Evolutionary conservation across 2,113 vertebrate species (phyloP).

Genomic region (Brachypteracias leptosomus): DNA sequence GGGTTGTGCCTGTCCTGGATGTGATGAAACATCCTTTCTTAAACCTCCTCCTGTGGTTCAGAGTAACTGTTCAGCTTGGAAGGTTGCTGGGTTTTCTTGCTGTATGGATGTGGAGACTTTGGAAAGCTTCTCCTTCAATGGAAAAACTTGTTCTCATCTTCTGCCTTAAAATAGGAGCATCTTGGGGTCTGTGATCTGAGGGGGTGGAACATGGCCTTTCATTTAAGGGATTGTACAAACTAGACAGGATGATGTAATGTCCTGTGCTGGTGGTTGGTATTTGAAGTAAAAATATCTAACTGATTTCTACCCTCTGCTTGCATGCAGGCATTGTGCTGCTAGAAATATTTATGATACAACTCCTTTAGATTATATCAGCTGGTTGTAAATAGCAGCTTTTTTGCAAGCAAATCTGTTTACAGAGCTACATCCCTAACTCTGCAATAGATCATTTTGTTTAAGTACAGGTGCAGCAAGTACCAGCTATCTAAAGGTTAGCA

Average conservation of each 20-base stretch:
- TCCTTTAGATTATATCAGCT: not conserved
- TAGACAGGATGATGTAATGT: conserved; percentile 21
- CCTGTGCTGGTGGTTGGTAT: not conserved
- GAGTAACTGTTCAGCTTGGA: not conserved
- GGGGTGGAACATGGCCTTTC: not conserved
- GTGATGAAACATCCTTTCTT: not conserved
- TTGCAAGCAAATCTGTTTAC: not conserved
- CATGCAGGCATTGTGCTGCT: not conserved
- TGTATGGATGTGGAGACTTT: not conserved
- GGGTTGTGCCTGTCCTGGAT: not conserved
- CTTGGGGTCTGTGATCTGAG: not conserved
- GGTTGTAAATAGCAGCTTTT: not conserved
- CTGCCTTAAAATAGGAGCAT: not conserved
- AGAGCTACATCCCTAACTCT: not conserved
- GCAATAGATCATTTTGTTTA: not conserved
- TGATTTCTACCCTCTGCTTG: not conserved
- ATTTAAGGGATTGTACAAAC: not conserved
- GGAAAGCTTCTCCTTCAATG: not conserved
- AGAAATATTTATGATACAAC: not conserved
- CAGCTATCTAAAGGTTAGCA: not conserved
- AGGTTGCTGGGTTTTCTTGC: not conserved
- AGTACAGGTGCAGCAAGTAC: not conserved
- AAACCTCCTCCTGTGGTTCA: not conserved
- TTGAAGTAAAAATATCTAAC: conserved; percentile 8
- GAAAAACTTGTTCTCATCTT: not conserved